Evolutionary conservation across 2,888 invertebrate genomes (phyloP).

Genomic region (Thecocarcelia acutangulata): DNA sequence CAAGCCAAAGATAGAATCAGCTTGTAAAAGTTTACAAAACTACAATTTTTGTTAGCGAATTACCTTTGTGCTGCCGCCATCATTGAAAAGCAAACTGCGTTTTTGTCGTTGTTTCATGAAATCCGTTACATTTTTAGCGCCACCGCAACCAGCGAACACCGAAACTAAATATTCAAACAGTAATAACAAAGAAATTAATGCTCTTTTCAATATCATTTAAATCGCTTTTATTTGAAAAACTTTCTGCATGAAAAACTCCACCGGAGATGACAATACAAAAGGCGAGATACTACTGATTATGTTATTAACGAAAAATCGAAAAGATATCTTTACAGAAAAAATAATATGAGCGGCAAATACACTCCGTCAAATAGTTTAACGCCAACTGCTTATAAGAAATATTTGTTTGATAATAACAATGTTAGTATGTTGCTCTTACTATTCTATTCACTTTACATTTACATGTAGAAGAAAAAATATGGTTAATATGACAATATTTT

Average conservation of each 20-base stretch:
- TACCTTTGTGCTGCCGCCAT: slow-evolving; percentile 69
- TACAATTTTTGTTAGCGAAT: not conserved
- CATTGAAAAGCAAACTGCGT: slow-evolving; percentile 69
- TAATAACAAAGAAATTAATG: slow-evolving; percentile 15
- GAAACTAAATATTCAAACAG: slow-evolving; percentile 8
- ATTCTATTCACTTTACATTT: too few species aligned
- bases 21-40: too few species aligned
- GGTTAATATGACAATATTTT: too few species aligned
- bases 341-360: not conserved
- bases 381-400: too few species aligned
- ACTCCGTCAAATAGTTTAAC: not conserved
- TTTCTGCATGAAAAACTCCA: not conserved
- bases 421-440: too few species aligned
- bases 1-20: too few species aligned
- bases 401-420: too few species aligned
- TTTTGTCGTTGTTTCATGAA: slow-evolving; percentile 60
- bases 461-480: too few species aligned
- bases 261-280: slow-evolving; percentile 3
- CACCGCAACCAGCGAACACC: slow-evolving; percentile 41
- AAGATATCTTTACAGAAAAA: not conserved
- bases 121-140: slow-evolving; percentile 50
- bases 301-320: not conserved
- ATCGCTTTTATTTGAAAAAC: not conserved
- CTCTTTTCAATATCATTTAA: slow-evolving; percentile 13
- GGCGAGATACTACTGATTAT: slow-evolving; percentile 33